Evolutionary conservation across 1,140 invertebrate genomes (phyloP).

Genomic region (Scaptomyza graminum): DNA sequence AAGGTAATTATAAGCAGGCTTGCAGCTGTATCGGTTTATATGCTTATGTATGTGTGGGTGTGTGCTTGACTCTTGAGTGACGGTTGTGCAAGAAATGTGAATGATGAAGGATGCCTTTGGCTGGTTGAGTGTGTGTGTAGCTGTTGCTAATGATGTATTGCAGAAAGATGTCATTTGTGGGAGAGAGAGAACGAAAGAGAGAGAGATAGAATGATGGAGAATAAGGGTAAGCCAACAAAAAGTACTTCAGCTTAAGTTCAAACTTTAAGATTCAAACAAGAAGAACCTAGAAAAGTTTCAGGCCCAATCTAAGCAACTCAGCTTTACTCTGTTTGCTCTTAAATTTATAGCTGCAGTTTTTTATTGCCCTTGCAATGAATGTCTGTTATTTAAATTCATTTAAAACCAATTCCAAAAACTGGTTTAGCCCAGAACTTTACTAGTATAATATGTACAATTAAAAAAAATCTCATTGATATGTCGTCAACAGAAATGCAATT

Average conservation of each 20-base stretch:
- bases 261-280: neutral
- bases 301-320: too few species aligned
- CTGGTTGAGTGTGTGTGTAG: neutral
- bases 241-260: conserved; percentile 1
- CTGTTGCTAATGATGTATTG: conserved; percentile 33
- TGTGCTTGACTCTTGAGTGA: conserved; percentile 22
- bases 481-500: conserved; percentile 17
- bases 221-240: conserved; percentile 11
- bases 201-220: neutral
- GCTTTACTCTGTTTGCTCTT: too few species aligned
- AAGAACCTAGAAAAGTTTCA: neutral
- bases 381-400: neutral
- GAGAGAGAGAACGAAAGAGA: neutral
- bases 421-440: neutral
- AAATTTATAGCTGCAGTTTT: neutral
- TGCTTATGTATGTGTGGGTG: neutral
- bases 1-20: conserved; percentile 72
- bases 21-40: neutral
- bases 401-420: neutral
- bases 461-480: conserved; percentile 21
- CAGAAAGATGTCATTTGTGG: conserved; percentile 26
- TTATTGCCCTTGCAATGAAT: neutral
- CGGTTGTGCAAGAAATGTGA: conserved; percentile 11
- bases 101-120: conserved; percentile 10
- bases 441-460: neutral